Evolutionary conservation across 2,113 vertebrate genomes (phyloP), one percentile per base, ranked within the genome.

Genomic region (Chionodraco myersi): DNA sequence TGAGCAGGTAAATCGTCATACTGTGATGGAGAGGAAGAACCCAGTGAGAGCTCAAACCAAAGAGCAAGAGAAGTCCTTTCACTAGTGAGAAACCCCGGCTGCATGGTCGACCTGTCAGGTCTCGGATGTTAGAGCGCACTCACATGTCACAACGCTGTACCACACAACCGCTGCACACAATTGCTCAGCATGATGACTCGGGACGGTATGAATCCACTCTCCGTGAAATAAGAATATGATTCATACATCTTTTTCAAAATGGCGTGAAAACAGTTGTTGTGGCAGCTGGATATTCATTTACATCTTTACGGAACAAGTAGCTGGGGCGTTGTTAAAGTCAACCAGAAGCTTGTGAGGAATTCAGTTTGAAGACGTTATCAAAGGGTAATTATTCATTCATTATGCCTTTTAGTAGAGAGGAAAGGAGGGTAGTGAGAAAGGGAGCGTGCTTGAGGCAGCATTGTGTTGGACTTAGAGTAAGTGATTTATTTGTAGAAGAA

Each of bases 351-450:
- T 60, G 72, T 60, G 61, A 67, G 80, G 54, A 77, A 92, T 90
- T 90, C 70, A 59, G 75, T 89, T 89, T 91, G 87, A 91, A 91
- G 88, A 65, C 13, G 21, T 59, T 79, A 86, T 92, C 65, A 81
- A 88, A 83, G 84, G 56, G 41, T 72, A 77, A 62, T 84, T 16
- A 80, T 74, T 89, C 11, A 90, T 91, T 89, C 84, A 86, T 70
- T 64, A 82, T 70, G 80, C 77, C 30, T 83, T 86, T 80, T 73
- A 34, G 58, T 70, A 65, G 63, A 30, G 63, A 63, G 51, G 41
- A 79, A 72, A 71, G 61, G 41, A 72, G 41, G 23, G 65, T 53
- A 47, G 71, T 69, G 61, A 73, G 34, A 16, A 54, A 49, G 68
- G 2, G 2, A 16, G 49, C 6, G 11, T 18, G 69, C 70, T 69